Evolutionary conservation across 2,113 vertebrate species (phyloP), one percentile per base, ranked within the genome.

Genomic region (Struthidea cinerea): DNA sequence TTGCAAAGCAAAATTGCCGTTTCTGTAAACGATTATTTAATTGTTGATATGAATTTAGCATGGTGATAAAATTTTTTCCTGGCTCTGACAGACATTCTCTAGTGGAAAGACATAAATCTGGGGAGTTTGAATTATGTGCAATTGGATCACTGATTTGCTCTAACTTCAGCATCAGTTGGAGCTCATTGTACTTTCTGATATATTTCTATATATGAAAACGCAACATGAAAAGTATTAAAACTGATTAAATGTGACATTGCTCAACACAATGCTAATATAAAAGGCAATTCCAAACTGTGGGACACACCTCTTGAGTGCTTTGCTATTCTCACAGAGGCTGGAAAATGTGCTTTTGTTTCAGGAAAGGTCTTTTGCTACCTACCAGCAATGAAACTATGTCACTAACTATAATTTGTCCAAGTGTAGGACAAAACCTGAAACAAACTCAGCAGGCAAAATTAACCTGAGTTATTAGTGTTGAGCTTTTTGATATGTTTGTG

Each of bases 21-120:
- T 95, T 96, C 95, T 94, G 92, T 96, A 96, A 92, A 94, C 0
- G 73, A 96, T 96, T 97, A 96, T 93, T 97, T 97, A 96, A 96
- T 96, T 96, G 95, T 93, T 97, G 94, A 94, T 96, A 95, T 96
- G 93, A 94, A 88, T 96, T 94, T 96, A 97, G 84, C 82, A 42
- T 89, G 89, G 87, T 95, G 93, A 96, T 96, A 96, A 95, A 96
- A 93, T 83, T 81, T 90, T 95, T 94, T 94, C 92, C 96, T 95
- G 93, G 94, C 93, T 93, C 93, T 93, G 61, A 95, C 57, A 92
- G 73, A 86, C 63, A 13, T 94, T 96, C 89, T 89, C 73, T 91
- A 39, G 69, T 87, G 89, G 59, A 95, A 88, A 95, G 76, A 91
- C 90, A 96, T 89, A 94, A 97, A 93, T 97, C 92, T 95, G 37